Percentiles rank a stretch among this genome's conserved stretches.
phyloP scores from a whole-genome alignment of 2,888 invertebrate genomes.

The Andrena camellia region DNA sequence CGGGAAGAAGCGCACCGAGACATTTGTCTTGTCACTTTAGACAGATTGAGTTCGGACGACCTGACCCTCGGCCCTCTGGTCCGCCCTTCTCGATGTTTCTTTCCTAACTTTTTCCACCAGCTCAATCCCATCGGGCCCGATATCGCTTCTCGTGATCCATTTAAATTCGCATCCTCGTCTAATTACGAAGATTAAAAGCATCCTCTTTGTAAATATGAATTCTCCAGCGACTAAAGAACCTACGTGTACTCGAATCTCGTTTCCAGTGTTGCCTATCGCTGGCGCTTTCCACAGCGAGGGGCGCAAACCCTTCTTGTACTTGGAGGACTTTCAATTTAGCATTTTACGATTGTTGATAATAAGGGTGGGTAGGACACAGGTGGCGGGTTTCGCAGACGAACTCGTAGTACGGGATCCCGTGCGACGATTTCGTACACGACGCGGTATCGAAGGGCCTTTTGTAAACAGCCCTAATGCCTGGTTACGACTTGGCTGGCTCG shows the following conservation, averaged over 20 bases:
- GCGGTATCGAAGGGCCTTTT: constrained; percentile 80
- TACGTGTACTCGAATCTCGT: constrained; percentile 40
- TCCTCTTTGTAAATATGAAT: background rate
- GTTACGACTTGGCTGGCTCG: constrained; percentile 81
- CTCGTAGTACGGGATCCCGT: constrained; percentile 57
- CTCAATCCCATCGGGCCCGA: background rate
- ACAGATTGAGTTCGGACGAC: constrained; percentile 79
- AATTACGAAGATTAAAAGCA: background rate
- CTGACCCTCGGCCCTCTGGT: constrained; percentile 39
- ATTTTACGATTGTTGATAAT: constrained; percentile 85
- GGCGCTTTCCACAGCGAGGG: constrained; percentile 43
- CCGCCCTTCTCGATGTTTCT: background rate
- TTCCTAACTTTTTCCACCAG: background rate
- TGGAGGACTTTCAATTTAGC: constrained; percentile 83
- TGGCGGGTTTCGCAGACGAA: constrained; percentile 77
- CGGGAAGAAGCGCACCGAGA: constrained; percentile 75
- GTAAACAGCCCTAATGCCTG: constrained; percentile 85
- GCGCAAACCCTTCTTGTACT: constrained; percentile 65
- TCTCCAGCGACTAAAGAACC: background rate
- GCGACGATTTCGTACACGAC: constrained; percentile 74
- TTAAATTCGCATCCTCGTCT: background rate
- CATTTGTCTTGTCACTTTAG: constrained; percentile 75
- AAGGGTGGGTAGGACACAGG: constrained; percentile 83
- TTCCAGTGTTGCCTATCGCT: constrained; percentile 40
- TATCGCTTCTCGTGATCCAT: background rate